Percentiles rank a stretch among this genome's conserved stretches.
These are phyloP conservation scores for Orientallactaga bullata DNA, from an alignment of 2,113 vertebrate species.

Conservation along the genomic window DNA sequence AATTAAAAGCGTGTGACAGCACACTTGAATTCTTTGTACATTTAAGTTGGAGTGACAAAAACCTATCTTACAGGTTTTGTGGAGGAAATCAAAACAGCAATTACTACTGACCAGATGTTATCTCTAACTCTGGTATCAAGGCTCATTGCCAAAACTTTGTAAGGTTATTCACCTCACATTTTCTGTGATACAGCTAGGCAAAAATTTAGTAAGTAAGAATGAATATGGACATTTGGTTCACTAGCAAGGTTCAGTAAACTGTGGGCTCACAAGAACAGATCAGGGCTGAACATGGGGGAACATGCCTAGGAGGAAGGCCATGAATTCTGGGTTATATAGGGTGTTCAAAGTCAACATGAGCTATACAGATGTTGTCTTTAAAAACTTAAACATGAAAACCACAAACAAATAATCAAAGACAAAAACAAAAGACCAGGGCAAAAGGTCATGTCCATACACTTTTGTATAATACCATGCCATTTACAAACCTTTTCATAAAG, in stretches of 20 bases:
- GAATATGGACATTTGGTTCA: neutral
- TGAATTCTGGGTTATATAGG: neutral
- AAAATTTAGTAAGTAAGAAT: neutral
- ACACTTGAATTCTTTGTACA: neutral
- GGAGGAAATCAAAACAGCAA: neutral
- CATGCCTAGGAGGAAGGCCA: neutral
- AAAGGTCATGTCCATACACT: neutral
- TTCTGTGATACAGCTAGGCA: neutral
- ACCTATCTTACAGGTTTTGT: neutral
- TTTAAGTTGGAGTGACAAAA: neutral
- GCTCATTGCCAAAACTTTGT: neutral
- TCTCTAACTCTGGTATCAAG: neutral
- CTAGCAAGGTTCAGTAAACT: constrained; percentile 28
- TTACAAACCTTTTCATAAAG: neutral
- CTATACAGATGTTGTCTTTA: neutral
- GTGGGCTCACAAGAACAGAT: neutral
- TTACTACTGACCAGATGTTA: neutral
- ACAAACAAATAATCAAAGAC: neutral
- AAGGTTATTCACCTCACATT: neutral
- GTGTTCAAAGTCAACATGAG: neutral
- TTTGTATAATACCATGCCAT: neutral
- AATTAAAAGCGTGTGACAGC: no score
- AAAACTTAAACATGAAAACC: neutral
- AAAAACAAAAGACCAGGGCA: neutral
- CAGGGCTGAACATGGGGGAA: neutral